phyloP scores from a whole-genome alignment of 2,113 vertebrate species.

The Gulo gulo region DNA sequence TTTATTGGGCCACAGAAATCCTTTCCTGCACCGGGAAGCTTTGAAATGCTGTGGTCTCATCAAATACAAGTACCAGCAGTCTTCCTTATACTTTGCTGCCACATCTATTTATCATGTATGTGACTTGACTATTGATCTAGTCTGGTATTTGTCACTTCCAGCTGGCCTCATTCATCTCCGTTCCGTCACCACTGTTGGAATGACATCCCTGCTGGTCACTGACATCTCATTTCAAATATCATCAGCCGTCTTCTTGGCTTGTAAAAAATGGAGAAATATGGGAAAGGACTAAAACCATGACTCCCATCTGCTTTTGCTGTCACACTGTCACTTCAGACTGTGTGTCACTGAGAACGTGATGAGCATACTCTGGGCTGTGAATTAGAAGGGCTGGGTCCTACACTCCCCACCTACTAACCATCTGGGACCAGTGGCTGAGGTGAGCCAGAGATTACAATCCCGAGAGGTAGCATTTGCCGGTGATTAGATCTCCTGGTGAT shows the following conservation, averaged over 20 bases:
- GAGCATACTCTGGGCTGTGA: background rate
- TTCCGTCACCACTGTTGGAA: background rate
- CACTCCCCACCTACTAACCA: background rate
- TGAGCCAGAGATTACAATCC: background rate
- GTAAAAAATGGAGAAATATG: constrained; percentile 60
- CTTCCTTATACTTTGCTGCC: background rate
- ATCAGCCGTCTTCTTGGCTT: background rate
- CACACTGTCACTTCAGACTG: constrained; percentile 14
- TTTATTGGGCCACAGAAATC: background rate
- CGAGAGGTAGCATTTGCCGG: background rate
- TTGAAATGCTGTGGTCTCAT: background rate
- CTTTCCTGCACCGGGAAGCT: background rate
- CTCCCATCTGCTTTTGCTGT: constrained; percentile 68
- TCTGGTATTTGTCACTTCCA: background rate
- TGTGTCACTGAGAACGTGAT: constrained; percentile 51
- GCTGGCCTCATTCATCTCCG: rapidly evolving
- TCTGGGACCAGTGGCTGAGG: background rate
- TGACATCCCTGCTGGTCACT: background rate
- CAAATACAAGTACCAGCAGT: background rate
- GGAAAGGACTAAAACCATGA: constrained; percentile 45
- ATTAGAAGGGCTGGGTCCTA: background rate
- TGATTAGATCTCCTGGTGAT: background rate
- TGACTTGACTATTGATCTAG: background rate
- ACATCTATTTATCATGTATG: background rate
- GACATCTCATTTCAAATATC: constrained; percentile 45